phyloP scores from a whole-genome alignment of 1,140 invertebrate species.

The Zaprionus capensis region DNA sequence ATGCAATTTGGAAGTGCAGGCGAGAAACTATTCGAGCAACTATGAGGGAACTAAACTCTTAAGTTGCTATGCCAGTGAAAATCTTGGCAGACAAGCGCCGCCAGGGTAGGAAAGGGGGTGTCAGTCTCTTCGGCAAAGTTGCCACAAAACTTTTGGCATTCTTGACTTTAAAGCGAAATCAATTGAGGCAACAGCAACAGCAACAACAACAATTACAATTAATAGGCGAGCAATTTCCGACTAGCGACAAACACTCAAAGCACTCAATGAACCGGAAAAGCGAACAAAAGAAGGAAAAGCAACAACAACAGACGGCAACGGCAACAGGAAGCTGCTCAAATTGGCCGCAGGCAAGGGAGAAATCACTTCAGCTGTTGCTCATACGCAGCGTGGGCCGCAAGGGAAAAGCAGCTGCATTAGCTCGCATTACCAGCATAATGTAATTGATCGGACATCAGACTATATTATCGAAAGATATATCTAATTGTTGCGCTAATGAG shows the following conservation, averaged over 20 bases:
- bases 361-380: slow-evolving; percentile 21
- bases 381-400: slow-evolving; percentile 28
- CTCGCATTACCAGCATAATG: slow-evolving; percentile 11
- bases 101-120: neutral
- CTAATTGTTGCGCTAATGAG: slow-evolving; percentile 35
- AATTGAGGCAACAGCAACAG: slow-evolving; percentile 55
- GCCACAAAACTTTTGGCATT: slow-evolving; percentile 48
- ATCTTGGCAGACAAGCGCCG: slow-evolving; percentile 20
- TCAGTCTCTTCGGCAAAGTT: slow-evolving; percentile 26
- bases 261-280: slow-evolving; percentile 53
- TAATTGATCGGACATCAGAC: slow-evolving; percentile 29
- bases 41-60: slow-evolving; percentile 56
- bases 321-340: slow-evolving; percentile 16
- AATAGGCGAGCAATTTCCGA: slow-evolving; percentile 75
- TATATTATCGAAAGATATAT: slow-evolving; percentile 28
- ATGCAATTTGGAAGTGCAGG: slow-evolving; percentile 20
- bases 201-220: slow-evolving; percentile 55
- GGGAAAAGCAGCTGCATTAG: neutral
- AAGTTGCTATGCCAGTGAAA: slow-evolving; percentile 49
- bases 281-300: slow-evolving; percentile 31
- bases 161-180: slow-evolving; percentile 69
- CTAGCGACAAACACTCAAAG: slow-evolving; percentile 59
- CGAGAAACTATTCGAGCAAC: slow-evolving; percentile 58
- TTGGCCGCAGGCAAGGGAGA: slow-evolving; percentile 22
- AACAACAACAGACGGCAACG: neutral